Conservation (phyloP, 1,140 invertebrate species). For the Drosophila carrolli region DNA sequence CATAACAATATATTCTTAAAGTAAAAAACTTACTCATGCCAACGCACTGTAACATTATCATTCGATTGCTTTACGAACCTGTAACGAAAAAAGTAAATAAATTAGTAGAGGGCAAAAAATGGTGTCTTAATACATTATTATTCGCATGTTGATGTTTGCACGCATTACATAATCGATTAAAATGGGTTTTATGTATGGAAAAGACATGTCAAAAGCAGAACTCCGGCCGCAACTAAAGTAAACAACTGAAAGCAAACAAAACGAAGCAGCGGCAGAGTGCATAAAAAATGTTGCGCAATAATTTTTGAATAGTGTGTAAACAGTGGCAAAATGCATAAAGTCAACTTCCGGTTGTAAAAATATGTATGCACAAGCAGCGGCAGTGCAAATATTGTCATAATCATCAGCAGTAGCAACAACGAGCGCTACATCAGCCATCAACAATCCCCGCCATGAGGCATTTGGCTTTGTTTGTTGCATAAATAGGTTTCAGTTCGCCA, state of each 20-base stretch:
- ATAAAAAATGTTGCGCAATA: conserved; percentile 74
- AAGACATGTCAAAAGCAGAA: conserved; percentile 28
- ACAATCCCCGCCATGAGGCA: conserved; percentile 48
- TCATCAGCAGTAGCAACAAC: conserved; percentile 61
- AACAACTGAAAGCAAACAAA: conserved; percentile 20
- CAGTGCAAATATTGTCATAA: conserved; percentile 80
- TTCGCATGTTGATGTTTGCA: conserved; percentile 43
- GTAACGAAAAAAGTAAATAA: conserved; percentile 60
- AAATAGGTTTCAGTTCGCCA: conserved; percentile 32
- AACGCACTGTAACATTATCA: conserved; percentile 1
- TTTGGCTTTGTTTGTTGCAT: conserved; percentile 58
- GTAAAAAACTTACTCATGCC: conserved; percentile 12
- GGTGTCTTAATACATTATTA: conserved; percentile 41
- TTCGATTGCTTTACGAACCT: conserved; percentile 49
- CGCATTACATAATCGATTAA: conserved; percentile 33
- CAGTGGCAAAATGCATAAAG: conserved; percentile 79
- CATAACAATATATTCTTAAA: neutral
- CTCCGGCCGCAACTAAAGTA: conserved; percentile 28
- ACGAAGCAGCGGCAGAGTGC: conserved; percentile 5
- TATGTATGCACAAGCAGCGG: conserved; percentile 49
- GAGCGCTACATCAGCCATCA: conserved; percentile 12
- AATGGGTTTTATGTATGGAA: conserved; percentile 12
- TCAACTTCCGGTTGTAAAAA: conserved; percentile 73
- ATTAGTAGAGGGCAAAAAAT: conserved; percentile 13
- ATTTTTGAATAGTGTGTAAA: conserved; percentile 81